Evolutionary conservation across 2,797 vertebrate genomes (phyloP).

Genomic region (Lithobates sylvaticus): DNA sequence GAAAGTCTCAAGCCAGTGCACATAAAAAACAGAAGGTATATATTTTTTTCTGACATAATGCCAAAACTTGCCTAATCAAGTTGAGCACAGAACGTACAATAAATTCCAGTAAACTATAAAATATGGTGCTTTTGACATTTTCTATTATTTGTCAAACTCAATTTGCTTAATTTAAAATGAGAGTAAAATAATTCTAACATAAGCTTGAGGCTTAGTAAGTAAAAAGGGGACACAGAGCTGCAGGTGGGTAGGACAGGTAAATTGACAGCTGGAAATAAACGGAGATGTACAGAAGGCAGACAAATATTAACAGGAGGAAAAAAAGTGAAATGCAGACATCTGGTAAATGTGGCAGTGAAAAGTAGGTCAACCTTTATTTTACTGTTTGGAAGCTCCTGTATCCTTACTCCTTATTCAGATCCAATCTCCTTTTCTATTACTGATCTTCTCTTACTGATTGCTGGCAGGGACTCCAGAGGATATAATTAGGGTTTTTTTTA

Average conservation of each 20-base stretch:
- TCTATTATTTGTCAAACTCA: background rate
- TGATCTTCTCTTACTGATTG: conserved; percentile 1
- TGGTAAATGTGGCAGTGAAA: conserved; percentile 23
- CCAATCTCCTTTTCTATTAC: conserved; percentile 3
- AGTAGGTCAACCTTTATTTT: conserved; percentile 21
- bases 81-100: background rate
- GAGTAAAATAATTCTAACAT: background rate
- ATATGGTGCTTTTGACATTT: background rate
- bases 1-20: no score
- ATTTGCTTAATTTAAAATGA: background rate
- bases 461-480: background rate
- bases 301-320: background rate
- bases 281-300: conserved; percentile 22
- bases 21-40: background rate
- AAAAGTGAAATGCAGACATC: conserved; percentile 20
- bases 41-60: background rate
- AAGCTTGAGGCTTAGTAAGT: background rate
- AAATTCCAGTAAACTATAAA: background rate
- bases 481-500: background rate
- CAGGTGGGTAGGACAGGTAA: conserved; percentile 19
- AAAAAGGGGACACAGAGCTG: background rate
- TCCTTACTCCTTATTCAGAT: background rate
- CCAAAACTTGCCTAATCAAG: background rate
- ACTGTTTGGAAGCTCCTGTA: background rate
- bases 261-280: conserved; percentile 25